Evolutionary conservation across 2,797 vertebrate genomes (phyloP).

Genomic region (Cossypha niveicapilla): DNA sequence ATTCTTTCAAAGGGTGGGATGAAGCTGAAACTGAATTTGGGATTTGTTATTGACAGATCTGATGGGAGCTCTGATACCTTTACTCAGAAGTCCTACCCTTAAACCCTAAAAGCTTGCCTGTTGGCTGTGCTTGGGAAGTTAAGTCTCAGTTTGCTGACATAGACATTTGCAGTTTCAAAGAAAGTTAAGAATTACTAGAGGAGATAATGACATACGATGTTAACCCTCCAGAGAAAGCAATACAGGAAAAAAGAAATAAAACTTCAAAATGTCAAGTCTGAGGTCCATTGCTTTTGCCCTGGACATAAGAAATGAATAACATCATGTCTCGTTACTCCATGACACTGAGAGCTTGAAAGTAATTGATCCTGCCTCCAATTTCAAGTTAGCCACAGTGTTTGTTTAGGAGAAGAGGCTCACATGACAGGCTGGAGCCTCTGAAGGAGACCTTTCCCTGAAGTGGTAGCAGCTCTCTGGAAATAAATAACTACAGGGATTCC

Average conservation of each 20-base stretch:
- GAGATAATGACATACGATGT: not conserved
- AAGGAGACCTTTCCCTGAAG: constrained; percentile 22
- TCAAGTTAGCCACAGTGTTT: not conserved
- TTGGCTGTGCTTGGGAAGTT: not conserved
- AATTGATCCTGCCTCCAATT: constrained; percentile 3
- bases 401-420: constrained; percentile 10
- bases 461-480: not conserved
- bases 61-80: not conserved
- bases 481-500: constrained; percentile 1
- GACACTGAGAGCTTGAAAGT: not conserved
- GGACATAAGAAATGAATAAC: not conserved
- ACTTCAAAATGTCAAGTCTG: not conserved
- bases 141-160: not conserved
- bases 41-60: not conserved
- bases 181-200: not conserved
- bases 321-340: not conserved
- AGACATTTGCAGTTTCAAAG: not conserved
- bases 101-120: not conserved
- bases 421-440: not conserved
- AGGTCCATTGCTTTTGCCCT: not conserved
- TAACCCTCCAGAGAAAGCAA: not conserved
- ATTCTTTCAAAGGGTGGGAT: not conserved
- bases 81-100: not conserved
- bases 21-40: not conserved
- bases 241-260: not conserved